Conservation (phyloP, 92 coral and sea anemone genomes). For the Metridium senile region DNA sequence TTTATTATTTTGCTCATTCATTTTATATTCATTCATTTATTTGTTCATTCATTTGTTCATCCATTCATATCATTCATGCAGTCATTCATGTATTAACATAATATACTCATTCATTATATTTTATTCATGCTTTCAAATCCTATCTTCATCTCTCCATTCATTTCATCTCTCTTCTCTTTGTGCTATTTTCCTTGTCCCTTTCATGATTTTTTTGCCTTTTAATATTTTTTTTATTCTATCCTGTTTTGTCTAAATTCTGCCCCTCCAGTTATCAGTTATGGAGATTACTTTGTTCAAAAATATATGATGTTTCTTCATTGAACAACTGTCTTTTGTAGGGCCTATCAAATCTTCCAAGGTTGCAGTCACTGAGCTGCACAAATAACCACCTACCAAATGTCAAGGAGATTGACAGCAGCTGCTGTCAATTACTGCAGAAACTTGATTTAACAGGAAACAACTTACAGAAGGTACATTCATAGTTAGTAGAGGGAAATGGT, state of each 20-base stretch:
- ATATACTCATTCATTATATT: too few species aligned
- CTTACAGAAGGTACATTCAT: conserved; percentile 67
- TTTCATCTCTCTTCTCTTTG: too few species aligned
- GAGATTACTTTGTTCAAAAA: too few species aligned
- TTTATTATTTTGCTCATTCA: neutral
- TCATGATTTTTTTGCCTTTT: too few species aligned
- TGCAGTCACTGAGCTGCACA: conserved; percentile 72
- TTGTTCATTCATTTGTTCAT: neutral
- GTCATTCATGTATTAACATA: too few species aligned
- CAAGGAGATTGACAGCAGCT: conserved; percentile 75
- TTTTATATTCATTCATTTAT: neutral
- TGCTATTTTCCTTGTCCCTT: too few species aligned
- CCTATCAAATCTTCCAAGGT: conserved; percentile 52
- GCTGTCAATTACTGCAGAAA: conserved; percentile 70
- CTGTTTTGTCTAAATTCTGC: too few species aligned
- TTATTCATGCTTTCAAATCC: too few species aligned
- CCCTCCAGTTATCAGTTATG: too few species aligned
- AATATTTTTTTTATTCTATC: too few species aligned
- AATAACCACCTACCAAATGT: conserved; percentile 79
- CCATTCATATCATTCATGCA: neutral
- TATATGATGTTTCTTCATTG: too few species aligned
- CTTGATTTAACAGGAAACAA: conserved; percentile 84
- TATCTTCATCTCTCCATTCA: too few species aligned
- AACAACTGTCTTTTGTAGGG: conserved; percentile 85
- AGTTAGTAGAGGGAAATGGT: neutral